Conservation (phyloP, 1,140 invertebrate genomes). For the Dolichoris vasculosae region DNA sequence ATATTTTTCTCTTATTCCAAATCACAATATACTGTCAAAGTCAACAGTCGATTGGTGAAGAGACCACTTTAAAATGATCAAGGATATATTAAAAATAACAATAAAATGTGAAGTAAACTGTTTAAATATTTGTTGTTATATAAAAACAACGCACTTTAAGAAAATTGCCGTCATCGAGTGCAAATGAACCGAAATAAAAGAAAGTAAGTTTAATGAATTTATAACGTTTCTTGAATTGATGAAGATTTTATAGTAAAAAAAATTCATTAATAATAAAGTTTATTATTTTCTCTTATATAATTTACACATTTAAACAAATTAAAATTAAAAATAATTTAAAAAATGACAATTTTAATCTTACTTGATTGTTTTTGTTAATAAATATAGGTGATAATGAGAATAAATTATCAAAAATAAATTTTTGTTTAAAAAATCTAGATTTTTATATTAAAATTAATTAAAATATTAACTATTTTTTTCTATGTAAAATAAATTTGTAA, state of each 20-base stretch:
- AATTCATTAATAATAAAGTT: too few species aligned
- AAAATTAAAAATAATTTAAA: too few species aligned
- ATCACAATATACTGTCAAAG: background rate
- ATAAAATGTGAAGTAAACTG: constrained; percentile 30
- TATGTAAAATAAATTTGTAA: too few species aligned
- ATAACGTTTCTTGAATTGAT: constrained; percentile 10
- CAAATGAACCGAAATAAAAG: constrained; percentile 25
- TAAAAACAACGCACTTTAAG: constrained; percentile 29
- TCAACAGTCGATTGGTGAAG: background rate
- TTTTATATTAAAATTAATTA: too few species aligned
- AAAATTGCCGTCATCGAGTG: constrained; percentile 5
- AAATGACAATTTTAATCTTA: too few species aligned
- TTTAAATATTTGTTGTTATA: constrained; percentile 18
- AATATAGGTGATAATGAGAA: too few species aligned
- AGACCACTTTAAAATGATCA: background rate
- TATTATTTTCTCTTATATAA: too few species aligned
- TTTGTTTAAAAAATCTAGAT: too few species aligned
- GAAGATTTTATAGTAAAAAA: constrained; percentile 7
- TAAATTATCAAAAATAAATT: too few species aligned
- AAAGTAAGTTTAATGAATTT: constrained; percentile 33
- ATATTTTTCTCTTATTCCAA: constrained; percentile 17
- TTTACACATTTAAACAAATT: too few species aligned
- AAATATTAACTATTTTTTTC: too few species aligned
- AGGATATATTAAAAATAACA: background rate
- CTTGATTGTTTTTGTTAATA: too few species aligned